Conservation (phyloP, 2,113 vertebrate species). For the Hippoglossus stenolepis region DNA sequence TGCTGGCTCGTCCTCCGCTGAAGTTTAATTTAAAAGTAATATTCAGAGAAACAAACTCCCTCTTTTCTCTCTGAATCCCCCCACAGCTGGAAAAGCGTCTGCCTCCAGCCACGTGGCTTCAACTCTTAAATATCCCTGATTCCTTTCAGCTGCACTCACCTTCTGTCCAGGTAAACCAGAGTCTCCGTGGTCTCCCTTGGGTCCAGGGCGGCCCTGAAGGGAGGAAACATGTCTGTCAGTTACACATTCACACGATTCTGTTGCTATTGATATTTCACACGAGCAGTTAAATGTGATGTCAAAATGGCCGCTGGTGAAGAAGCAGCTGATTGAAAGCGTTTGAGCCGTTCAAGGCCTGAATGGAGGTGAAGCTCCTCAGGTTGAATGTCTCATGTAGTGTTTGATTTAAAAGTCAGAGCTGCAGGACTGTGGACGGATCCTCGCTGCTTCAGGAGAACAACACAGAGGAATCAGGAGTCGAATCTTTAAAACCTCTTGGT, state of each 20-base stretch:
- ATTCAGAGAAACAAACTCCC: conserved; percentile 6
- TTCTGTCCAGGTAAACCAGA: conserved; percentile 91
- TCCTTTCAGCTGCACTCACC: conserved; percentile 64
- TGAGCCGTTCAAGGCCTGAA: too few relatives aligned
- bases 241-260: too few relatives aligned
- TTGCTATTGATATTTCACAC: too few relatives aligned
- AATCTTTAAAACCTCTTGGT: too few relatives aligned
- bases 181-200: conserved; percentile 94
- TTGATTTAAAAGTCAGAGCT: too few relatives aligned
- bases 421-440: too few relatives aligned
- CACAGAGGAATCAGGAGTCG: neutral
- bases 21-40: conserved; percentile 42
- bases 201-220: conserved; percentile 91
- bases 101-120: neutral
- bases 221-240: neutral
- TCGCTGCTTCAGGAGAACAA: neutral
- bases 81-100: conserved; percentile 39
- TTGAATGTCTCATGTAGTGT: too few relatives aligned
- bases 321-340: too few relatives aligned
- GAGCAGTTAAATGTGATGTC: too few relatives aligned
- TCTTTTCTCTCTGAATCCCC: conserved; percentile 18
- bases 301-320: too few relatives aligned
- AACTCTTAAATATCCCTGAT: neutral
- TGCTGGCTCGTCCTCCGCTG: conserved; percentile 15
- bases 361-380: too few relatives aligned